phyloP scores from a whole-genome alignment of 1,140 invertebrate species.

The Leptinotarsa lineolata region DNA sequence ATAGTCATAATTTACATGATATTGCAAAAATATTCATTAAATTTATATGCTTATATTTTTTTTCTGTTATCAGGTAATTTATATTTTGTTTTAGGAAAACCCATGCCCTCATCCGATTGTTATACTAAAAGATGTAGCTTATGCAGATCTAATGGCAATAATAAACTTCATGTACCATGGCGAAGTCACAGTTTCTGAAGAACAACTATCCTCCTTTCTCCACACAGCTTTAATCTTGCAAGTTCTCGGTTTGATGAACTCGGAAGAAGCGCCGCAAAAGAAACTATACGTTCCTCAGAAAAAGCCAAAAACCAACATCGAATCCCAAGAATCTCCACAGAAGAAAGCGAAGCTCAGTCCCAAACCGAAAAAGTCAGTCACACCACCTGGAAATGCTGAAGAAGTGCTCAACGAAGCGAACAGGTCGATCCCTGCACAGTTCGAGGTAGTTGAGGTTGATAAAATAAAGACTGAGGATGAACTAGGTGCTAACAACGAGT shows the following conservation, averaged over 20 bases:
- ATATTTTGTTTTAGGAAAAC: slow-evolving; percentile 64
- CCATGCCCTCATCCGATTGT: slow-evolving; percentile 83
- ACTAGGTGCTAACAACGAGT: slow-evolving; percentile 32
- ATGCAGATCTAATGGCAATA: slow-evolving; percentile 68
- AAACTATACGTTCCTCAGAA: slow-evolving; percentile 34
- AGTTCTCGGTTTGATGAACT: slow-evolving; percentile 68
- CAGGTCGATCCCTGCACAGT: background rate
- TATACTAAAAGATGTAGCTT: slow-evolving; percentile 74
- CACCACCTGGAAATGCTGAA: background rate
- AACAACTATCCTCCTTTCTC: slow-evolving; percentile 71
- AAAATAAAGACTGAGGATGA: slow-evolving; percentile 39
- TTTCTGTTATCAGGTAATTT: background rate
- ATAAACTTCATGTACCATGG: slow-evolving; percentile 80
- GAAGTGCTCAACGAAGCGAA: slow-evolving; percentile 5
- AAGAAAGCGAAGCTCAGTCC: slow-evolving; percentile 42
- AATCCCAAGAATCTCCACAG: slow-evolving; percentile 35
- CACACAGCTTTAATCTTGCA: slow-evolving; percentile 74
- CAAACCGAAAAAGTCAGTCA: slow-evolving; percentile 22
- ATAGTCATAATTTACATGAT: no score
- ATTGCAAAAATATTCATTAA: no score
- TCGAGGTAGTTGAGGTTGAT: slow-evolving; percentile 37
- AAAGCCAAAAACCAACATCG: slow-evolving; percentile 35
- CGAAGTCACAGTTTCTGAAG: slow-evolving; percentile 74
- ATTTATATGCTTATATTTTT: no score
- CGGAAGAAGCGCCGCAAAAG: slow-evolving; percentile 30